Percentiles rank a stretch among this genome's conserved stretches.
Evolutionary conservation across 2,113 vertebrate species (phyloP).

Genomic region (Xiphophorus couchianus): DNA sequence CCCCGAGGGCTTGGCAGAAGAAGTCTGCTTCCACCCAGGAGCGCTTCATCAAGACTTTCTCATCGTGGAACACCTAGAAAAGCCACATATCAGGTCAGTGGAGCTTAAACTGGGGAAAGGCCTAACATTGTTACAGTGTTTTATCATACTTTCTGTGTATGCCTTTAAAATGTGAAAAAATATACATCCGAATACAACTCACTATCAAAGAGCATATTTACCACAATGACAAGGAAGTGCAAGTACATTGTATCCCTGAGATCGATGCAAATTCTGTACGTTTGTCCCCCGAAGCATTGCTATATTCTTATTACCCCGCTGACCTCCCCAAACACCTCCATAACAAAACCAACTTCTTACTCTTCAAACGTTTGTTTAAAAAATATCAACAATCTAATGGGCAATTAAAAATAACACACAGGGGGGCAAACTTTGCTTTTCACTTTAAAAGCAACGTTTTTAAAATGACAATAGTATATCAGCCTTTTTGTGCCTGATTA

Average conservation of each 20-base stretch:
- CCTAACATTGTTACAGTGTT: background rate
- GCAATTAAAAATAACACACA: too few relatives aligned
- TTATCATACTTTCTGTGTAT: background rate
- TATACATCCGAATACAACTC: background rate
- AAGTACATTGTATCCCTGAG: too few relatives aligned
- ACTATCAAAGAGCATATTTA: background rate
- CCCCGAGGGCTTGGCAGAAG: slow-evolving; percentile 91
- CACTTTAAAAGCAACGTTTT: background rate
- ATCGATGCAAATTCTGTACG: too few relatives aligned
- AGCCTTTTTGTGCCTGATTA: background rate
- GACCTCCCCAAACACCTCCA: too few relatives aligned
- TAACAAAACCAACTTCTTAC: background rate
- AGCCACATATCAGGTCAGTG: slow-evolving; percentile 29
- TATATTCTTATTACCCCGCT: too few relatives aligned
- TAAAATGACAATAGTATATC: background rate
- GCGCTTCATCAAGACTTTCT: slow-evolving; percentile 92
- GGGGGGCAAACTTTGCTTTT: too few relatives aligned
- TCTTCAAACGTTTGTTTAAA: background rate
- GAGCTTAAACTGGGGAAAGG: background rate
- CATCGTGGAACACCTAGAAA: slow-evolving; percentile 91
- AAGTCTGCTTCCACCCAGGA: slow-evolving; percentile 92
- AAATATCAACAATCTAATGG: background rate
- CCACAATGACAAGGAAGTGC: background rate
- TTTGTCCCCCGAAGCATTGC: too few relatives aligned
- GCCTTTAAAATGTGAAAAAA: background rate